These are phyloP conservation scores for pig (Sus scrofa) DNA, from an alignment of 2,113 vertebrate genomes.

Conservation along the genomic window DNA sequence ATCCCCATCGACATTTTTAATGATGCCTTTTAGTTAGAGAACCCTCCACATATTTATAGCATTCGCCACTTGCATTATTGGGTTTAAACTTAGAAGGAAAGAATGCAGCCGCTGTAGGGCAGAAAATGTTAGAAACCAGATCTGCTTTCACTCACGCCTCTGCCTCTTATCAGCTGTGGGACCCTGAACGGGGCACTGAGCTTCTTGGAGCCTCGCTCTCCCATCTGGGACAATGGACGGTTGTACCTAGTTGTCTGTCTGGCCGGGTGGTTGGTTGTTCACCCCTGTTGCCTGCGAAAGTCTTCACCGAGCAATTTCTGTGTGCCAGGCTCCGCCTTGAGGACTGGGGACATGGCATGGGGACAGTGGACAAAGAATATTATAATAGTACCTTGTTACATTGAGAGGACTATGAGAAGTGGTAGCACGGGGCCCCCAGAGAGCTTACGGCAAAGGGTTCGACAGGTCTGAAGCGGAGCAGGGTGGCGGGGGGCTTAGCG, in stretches of 20 bases:
- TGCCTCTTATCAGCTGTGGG: neutral
- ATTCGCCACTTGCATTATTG: neutral
- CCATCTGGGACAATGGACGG: neutral
- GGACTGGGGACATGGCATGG: neutral
- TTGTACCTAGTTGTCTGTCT: too few relatives aligned
- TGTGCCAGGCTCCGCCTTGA: fast-evolving
- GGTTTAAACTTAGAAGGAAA: neutral
- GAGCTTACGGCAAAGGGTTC: neutral
- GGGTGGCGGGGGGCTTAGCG: neutral
- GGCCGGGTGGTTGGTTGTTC: fast-evolving
- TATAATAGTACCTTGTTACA: neutral
- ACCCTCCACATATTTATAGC: neutral
- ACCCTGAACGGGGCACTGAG: too few relatives aligned
- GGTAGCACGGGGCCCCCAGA: neutral
- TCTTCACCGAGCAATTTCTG: neutral
- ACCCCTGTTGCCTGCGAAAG: neutral
- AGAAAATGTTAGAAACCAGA: neutral
- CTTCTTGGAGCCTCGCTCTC: neutral
- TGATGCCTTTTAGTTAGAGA: neutral
- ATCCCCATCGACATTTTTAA: conserved; percentile 10
- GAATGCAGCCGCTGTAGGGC: too few relatives aligned
- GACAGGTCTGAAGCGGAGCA: neutral
- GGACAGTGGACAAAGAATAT: neutral
- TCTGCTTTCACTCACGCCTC: neutral
- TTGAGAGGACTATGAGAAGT: neutral